These are phyloP conservation scores for Catocala fraxini DNA, from an alignment of 2,888 invertebrate genomes.

Conservation along the genomic window DNA sequence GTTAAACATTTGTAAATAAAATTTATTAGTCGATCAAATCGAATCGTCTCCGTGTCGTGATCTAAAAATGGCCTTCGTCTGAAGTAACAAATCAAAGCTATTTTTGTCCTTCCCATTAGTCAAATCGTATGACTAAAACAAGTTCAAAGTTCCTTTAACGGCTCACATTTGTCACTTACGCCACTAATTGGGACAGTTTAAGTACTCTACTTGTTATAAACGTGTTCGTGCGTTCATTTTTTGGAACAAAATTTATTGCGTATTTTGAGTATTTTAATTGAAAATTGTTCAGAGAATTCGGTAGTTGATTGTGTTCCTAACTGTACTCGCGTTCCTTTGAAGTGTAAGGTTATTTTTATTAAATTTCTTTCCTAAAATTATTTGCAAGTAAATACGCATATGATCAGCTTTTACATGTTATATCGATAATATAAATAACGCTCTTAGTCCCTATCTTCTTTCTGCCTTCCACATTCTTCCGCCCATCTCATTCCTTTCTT, in stretches of 20 bases:
- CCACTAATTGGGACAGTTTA: constrained; percentile 66
- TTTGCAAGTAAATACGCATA: no score
- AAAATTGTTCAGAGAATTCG: constrained; percentile 13
- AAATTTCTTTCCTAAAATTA: no score
- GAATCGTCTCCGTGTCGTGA: constrained; percentile 46
- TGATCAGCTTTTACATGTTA: no score
- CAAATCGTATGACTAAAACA: constrained; percentile 73
- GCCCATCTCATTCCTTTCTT: no score
- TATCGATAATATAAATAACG: no score
- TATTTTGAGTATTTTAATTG: constrained; percentile 41
- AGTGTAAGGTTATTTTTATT: no score
- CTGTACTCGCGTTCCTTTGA: no score
- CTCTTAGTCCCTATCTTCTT: no score
- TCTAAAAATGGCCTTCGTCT: constrained; percentile 34
- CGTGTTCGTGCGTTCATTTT: constrained; percentile 47
- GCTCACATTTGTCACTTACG: constrained; percentile 66
- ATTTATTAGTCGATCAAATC: constrained; percentile 18
- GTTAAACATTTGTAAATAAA: neutral
- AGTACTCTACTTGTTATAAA: constrained; percentile 47
- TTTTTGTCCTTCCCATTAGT: constrained; percentile 79
- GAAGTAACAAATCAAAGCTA: constrained; percentile 76
- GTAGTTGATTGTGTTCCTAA: neutral
- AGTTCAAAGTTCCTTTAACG: constrained; percentile 66
- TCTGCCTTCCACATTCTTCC: no score
- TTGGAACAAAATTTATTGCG: constrained; percentile 31